Evolutionary conservation across 2,113 vertebrate species (phyloP).

Genomic region (Lagenorhynchus albirostris): DNA sequence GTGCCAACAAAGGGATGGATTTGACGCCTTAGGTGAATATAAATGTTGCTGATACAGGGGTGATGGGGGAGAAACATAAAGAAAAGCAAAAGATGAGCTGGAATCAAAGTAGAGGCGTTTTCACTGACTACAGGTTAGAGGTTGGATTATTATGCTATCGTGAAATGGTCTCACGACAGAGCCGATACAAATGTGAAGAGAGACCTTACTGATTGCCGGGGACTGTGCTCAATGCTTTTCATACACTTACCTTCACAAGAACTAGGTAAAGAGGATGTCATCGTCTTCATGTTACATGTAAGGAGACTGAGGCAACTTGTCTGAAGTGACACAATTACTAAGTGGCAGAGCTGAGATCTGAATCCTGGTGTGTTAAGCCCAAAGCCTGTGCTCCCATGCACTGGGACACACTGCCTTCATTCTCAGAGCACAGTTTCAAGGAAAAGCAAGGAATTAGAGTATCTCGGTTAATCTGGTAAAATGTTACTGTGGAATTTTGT

Average conservation of each 20-base stretch:
- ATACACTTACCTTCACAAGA: not conserved
- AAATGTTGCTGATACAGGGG: too few relatives aligned
- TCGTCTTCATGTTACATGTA: not conserved
- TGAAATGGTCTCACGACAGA: not conserved
- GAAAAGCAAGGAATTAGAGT: not conserved
- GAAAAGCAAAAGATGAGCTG: not conserved
- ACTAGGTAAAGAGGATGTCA: not conserved
- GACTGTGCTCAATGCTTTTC: not conserved
- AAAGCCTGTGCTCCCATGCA: rapidly evolving
- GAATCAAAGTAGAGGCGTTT: not conserved
- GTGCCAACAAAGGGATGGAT: not conserved
- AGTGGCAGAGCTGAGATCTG: not conserved
- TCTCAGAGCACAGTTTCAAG: not conserved
- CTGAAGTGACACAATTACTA: not conserved
- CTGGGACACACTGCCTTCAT: not conserved
- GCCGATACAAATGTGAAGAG: not conserved
- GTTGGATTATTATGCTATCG: not conserved
- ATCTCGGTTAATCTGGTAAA: not conserved
- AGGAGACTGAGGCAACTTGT: not conserved
- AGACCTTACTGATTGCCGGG: not conserved
- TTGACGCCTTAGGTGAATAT: not conserved
- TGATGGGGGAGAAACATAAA: not conserved
- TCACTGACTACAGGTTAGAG: not conserved
- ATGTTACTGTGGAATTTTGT: not conserved
- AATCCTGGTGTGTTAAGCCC: not conserved